phyloP scores from a whole-genome alignment of 2,797 vertebrate genomes.

The Rhynchonycteris naso region DNA sequence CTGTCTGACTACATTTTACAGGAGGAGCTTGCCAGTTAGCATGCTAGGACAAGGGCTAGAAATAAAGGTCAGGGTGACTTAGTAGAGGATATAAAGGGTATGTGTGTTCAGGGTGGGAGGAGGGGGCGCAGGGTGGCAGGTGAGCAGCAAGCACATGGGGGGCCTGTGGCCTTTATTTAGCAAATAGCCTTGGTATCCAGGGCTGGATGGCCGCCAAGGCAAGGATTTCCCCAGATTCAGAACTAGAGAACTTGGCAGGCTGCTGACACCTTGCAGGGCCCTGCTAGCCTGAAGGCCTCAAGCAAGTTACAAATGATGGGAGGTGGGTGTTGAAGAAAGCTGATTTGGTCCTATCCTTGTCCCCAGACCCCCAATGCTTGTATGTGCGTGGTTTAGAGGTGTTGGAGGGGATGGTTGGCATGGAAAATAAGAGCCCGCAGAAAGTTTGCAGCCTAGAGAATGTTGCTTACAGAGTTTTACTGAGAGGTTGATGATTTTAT shows the following conservation, averaged over 20 bases:
- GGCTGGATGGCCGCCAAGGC: conserved; percentile 44
- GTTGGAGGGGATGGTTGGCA: too few species aligned
- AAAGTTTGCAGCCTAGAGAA: conserved; percentile 18
- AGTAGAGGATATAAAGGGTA: neutral
- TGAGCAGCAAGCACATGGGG: neutral
- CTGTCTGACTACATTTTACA: neutral
- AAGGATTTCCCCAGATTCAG: conserved; percentile 62
- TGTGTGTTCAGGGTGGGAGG: too few species aligned
- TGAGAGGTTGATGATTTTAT: conserved; percentile 23
- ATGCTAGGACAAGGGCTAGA: neutral
- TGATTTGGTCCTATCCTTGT: neutral
- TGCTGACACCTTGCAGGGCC: conserved; percentile 35
- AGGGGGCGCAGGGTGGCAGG: too few species aligned
- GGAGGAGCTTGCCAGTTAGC: neutral
- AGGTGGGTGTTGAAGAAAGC: neutral
- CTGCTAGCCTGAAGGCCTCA: conserved; percentile 34
- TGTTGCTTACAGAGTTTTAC: neutral
- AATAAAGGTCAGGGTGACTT: conserved; percentile 23
- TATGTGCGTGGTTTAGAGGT: neutral
- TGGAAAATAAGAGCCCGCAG: conserved; percentile 3
- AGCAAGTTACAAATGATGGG: conserved; percentile 26
- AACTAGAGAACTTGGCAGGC: conserved; percentile 65
- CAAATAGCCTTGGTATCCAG: conserved; percentile 39
- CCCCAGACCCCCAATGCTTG: neutral
- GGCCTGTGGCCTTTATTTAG: conserved; percentile 57